phyloP scores from a whole-genome alignment of 1,140 invertebrate species.

The Cyclina sinensis region DNA sequence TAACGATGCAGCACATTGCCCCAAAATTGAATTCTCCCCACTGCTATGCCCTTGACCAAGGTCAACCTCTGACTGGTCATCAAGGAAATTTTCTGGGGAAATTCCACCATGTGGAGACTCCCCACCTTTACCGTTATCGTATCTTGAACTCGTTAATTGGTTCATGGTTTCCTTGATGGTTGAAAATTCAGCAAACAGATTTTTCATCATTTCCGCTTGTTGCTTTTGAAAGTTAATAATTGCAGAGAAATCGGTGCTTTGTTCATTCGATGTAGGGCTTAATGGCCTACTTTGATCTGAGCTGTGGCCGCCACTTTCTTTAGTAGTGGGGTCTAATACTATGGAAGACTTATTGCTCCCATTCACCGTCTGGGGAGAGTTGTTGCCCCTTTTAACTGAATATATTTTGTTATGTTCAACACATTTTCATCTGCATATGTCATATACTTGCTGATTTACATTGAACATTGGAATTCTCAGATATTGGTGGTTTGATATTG shows the following conservation, averaged over 20 bases:
- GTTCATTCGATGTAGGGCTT: neutral
- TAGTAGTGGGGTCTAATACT: neutral
- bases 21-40: neutral
- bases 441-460: too few relatives aligned
- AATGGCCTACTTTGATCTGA: conserved; percentile 1
- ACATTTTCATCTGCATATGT: too few relatives aligned
- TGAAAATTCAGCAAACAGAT: neutral
- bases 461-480: too few relatives aligned
- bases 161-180: neutral
- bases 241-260: neutral
- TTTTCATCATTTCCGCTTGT: conserved; percentile 3
- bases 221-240: neutral
- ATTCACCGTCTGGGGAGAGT: neutral
- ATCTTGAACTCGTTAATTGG: neutral
- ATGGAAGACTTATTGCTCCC: conserved; percentile 14
- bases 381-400: too few relatives aligned
- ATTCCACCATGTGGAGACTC: neutral
- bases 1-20: conserved; percentile 20
- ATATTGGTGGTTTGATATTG: too few relatives aligned
- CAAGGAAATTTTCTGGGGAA: conserved; percentile 30
- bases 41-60: neutral
- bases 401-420: too few relatives aligned
- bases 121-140: neutral
- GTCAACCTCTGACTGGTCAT: conserved; percentile 19
- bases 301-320: neutral